These are phyloP conservation scores for Chloromyia formosa DNA, from an alignment of 2,888 invertebrate genomes.

Conservation along the genomic window DNA sequence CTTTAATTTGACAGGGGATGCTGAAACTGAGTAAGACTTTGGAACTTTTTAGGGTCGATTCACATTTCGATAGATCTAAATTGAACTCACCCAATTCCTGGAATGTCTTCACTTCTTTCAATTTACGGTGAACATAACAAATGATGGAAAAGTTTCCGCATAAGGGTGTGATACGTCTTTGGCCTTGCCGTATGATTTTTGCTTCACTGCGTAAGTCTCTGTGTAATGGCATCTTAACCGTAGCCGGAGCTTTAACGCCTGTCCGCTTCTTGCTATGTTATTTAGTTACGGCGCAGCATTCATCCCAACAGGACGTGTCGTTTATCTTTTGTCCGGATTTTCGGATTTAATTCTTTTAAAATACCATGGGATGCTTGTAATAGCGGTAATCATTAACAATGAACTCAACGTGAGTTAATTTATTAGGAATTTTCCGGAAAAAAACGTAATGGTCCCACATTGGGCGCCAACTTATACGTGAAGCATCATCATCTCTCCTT, in stretches of 20 bases:
- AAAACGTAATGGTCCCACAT: background rate
- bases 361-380: too few relatives aligned
- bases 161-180: constrained; percentile 26
- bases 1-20: too few relatives aligned
- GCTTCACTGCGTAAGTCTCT: constrained; percentile 25
- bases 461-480: background rate
- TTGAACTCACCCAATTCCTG: too few relatives aligned
- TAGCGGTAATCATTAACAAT: background rate
- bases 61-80: too few relatives aligned
- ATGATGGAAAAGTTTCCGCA: constrained; percentile 2
- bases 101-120: too few relatives aligned
- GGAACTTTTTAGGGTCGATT: too few relatives aligned
- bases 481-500: too few relatives aligned
- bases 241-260: constrained; percentile 40
- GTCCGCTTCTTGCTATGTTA: constrained; percentile 27
- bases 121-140: too few relatives aligned
- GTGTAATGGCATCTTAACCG: constrained; percentile 27
- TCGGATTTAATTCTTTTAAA: too few relatives aligned
- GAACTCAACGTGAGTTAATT: too few relatives aligned
- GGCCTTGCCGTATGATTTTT: constrained; percentile 1
- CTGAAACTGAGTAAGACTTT: too few relatives aligned
- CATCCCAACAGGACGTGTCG: constrained; percentile 40
- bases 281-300: constrained; percentile 50
- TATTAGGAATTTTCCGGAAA: too few relatives aligned
- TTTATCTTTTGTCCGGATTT: background rate